These are phyloP conservation scores for Calyptomena viridis DNA, from an alignment of 2,113 vertebrate species.

Conservation along the genomic window DNA sequence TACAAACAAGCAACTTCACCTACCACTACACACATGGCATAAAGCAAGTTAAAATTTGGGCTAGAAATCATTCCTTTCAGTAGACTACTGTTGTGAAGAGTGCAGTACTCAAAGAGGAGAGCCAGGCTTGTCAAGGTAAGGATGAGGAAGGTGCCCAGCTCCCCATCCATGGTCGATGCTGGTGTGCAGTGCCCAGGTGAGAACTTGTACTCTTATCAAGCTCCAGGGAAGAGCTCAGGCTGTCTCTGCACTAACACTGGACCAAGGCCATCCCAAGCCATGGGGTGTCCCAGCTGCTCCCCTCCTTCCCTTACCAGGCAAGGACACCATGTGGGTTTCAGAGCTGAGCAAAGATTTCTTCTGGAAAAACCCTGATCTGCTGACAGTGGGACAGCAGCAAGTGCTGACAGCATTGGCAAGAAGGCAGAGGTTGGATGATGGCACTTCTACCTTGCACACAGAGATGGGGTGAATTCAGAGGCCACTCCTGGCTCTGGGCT, in stretches of 20 bases:
- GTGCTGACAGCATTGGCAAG: not conserved
- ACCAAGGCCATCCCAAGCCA: not conserved
- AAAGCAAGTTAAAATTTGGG: not conserved
- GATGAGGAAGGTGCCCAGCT: not conserved
- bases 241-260: not conserved
- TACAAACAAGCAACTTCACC: not conserved
- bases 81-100: not conserved
- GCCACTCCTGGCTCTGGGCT: not conserved
- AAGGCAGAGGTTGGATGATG: not conserved
- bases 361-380: not conserved
- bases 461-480: not conserved
- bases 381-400: not conserved
- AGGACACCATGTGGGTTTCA: not conserved
- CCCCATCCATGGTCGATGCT: rapidly evolving
- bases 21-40: not conserved
- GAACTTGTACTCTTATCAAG: not conserved
- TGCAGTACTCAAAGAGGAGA: not conserved
- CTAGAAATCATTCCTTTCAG: not conserved
- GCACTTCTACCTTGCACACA: not conserved
- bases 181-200: not conserved
- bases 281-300: rapidly evolving
- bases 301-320: not conserved
- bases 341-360: not conserved
- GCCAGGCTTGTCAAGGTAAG: not conserved
- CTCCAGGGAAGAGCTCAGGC: not conserved